Base-by-base conservation (phyloP, 2,797 vertebrate species). In the Neosilurus hyrtlii region DNA sequence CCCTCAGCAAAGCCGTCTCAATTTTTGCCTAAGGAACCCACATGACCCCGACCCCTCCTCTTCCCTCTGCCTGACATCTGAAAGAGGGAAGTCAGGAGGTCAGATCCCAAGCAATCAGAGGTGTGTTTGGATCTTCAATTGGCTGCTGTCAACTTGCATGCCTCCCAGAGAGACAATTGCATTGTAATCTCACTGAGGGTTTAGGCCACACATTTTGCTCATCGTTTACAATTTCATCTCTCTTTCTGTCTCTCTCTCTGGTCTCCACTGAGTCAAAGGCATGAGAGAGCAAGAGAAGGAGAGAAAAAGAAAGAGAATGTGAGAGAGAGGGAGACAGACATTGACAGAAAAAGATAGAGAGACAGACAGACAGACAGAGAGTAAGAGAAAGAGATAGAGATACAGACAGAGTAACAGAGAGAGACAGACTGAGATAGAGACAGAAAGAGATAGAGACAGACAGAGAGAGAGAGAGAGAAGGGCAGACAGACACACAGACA, bases 71-170 rank as follows among this genome's bases (percentile, higher is more conserved):
- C 90, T 89, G 89, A 90, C 91, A 93, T 88, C 89, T 91, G 90
- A 93, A 93, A 91, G 86, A 70, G 85, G 86, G 88, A 86, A 93
- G 92, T 94, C 91, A 93, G 86, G 85, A 90, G 93, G 93, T 90
- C 92, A 91, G 86, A 88, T 87, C 90, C 88, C 86, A 92, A 89
- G 92, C 90, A 93, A 93, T 93, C 89, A 90, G 89, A 84, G 87
- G 90, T 93, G 93, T 93, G 91, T 94, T 94, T 93, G 92, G 91
- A 90, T 91, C 89, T 86, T 86, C 88, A 81, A 66, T 51, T 78
- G 78, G 84, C 65, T 57, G 65, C 74, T 78, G 81, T 87, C 86
- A 86, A 81, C 83, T 84, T 49, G 52, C 30, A 79, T 86, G 84
- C 79, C 86, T 85, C 72, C 62, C 61, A 68, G 59, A 52, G 83